A percentile compares a stretch with the other conserved stretches of the same genome.
Evolutionary conservation across 2,113 vertebrate species (phyloP).

Genomic region (Pseudorhombus dupliciocellatus): DNA sequence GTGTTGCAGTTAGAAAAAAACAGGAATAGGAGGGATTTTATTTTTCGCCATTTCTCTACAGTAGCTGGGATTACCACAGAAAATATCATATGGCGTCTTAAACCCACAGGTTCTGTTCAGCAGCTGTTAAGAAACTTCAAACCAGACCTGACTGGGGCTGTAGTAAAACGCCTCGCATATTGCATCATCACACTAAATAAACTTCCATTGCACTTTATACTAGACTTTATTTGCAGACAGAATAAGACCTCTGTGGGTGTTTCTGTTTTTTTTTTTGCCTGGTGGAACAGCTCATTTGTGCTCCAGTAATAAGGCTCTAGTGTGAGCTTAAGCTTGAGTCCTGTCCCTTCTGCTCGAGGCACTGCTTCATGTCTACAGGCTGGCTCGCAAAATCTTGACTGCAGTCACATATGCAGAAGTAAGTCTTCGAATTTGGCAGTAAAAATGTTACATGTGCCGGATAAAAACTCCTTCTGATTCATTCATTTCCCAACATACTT

Average conservation of each 20-base stretch:
- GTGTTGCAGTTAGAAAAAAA: not conserved
- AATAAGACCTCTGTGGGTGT: not conserved
- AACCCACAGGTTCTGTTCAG: not conserved
- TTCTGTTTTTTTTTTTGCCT: not conserved
- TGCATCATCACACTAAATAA: constrained; percentile 3
- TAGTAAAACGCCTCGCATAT: constrained; percentile 6
- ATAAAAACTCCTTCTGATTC: not conserved
- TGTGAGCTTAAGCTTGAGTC: not conserved
- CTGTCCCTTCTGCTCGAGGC: not conserved
- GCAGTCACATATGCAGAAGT: not conserved
- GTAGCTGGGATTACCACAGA: not conserved
- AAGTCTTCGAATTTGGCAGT: not conserved
- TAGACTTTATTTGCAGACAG: constrained; percentile 11
- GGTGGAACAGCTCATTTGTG: not conserved
- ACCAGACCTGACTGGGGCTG: not conserved
- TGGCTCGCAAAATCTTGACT: not conserved
- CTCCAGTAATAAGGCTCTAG: constrained; percentile 6
- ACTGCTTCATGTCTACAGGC: not conserved
- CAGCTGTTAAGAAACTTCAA: constrained; percentile 6
- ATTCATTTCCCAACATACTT: not conserved
- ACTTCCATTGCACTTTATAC: not conserved
- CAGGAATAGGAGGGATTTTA: not conserved
- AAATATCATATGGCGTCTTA: not conserved
- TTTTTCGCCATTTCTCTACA: not conserved
- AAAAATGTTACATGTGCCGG: not conserved